Evolutionary conservation across 2,888 invertebrate species (phyloP).

Genomic region (Calephelis perditalis): DNA sequence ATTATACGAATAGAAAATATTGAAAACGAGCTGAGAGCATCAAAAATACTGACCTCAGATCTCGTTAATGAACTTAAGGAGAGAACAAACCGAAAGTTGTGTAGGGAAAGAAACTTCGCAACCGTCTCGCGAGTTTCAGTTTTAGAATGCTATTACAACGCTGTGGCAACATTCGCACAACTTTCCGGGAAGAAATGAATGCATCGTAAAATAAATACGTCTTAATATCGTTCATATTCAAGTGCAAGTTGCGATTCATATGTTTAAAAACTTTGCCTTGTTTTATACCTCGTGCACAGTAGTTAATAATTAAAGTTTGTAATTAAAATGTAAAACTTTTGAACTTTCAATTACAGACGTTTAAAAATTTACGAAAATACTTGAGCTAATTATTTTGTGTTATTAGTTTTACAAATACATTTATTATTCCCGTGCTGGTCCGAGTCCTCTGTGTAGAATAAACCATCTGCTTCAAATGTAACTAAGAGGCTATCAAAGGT

Average conservation of each 20-base stretch:
- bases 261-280: constrained; percentile 18
- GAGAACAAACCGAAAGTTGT: constrained; percentile 58
- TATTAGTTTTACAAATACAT: too few species aligned
- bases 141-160: constrained; percentile 52
- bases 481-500: too few species aligned
- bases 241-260: constrained; percentile 23
- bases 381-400: too few species aligned
- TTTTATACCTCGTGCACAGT: not conserved
- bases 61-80: constrained; percentile 73
- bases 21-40: constrained; percentile 58
- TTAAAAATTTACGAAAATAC: too few species aligned
- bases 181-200: constrained; percentile 46
- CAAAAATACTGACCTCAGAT: constrained; percentile 67
- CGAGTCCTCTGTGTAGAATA: too few species aligned
- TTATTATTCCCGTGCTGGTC: too few species aligned
- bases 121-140: constrained; percentile 61
- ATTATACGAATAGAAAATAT: constrained; percentile 65
- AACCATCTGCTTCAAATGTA: too few species aligned
- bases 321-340: too few species aligned
- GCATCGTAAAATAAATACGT: constrained; percentile 50
- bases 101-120: constrained; percentile 51
- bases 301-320: not conserved
- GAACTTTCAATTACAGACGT: too few species aligned
- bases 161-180: constrained; percentile 40
- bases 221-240: constrained; percentile 28